Conservation (phyloP, 2,113 vertebrate species). For the Muscicapa adusta region DNA sequence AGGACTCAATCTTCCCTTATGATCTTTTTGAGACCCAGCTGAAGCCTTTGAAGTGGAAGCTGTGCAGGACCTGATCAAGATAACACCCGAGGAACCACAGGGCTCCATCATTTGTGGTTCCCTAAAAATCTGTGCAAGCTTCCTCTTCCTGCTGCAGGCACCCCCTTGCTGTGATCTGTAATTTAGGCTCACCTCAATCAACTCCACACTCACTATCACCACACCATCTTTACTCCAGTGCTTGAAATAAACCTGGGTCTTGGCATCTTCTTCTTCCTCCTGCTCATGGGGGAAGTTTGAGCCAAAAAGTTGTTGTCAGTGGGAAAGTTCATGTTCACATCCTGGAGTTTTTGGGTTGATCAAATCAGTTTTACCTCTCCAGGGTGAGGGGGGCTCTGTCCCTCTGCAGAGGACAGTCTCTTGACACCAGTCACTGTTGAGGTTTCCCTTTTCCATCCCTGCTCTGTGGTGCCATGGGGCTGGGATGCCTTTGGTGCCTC, state of each 20-base stretch:
- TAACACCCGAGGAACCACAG: background rate
- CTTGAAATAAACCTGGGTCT: background rate
- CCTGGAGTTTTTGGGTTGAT: background rate
- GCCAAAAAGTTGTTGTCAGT: background rate
- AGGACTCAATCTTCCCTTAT: background rate
- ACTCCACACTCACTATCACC: background rate
- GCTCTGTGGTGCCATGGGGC: background rate
- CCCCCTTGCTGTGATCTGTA: background rate
- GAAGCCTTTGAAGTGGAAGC: constrained; percentile 45
- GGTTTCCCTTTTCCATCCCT: background rate
- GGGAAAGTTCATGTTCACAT: background rate
- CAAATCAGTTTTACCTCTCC: background rate
- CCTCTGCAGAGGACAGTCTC: background rate
- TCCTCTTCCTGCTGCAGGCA: constrained; percentile 10
- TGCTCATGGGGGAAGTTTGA: background rate
- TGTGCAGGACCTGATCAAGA: constrained; percentile 7
- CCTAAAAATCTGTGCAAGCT: constrained; percentile 16
- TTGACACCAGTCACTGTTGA: accelerated
- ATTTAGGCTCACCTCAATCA: constrained; percentile 1
- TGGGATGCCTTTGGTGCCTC: background rate
- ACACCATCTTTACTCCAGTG: background rate
- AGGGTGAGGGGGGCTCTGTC: background rate
- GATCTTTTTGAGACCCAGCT: background rate
- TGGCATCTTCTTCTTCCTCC: background rate
- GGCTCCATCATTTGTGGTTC: constrained; percentile 10